phyloP scores from a whole-genome alignment of 2,797 vertebrate genomes.

The Sitta carolinensis region DNA sequence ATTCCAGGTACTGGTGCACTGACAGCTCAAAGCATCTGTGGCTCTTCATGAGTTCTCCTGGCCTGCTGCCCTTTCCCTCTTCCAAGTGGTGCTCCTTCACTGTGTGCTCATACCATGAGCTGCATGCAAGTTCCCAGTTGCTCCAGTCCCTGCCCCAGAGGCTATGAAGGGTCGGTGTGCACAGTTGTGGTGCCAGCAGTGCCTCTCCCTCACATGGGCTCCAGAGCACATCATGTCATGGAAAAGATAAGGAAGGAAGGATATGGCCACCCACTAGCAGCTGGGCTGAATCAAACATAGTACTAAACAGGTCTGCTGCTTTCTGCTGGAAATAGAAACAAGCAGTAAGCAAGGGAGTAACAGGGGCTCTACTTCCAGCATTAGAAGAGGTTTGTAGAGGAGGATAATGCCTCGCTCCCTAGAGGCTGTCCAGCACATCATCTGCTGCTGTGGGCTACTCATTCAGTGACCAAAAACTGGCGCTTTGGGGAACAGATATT shows the following conservation, averaged over 20 bases:
- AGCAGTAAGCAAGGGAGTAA: background rate
- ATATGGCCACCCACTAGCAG: background rate
- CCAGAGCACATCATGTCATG: background rate
- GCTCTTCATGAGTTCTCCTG: background rate
- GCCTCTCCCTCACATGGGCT: background rate
- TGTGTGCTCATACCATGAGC: background rate
- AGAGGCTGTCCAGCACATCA: background rate
- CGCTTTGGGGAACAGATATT: background rate
- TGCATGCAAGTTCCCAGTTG: background rate
- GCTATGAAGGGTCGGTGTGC: fast-evolving
- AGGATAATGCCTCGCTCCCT: background rate
- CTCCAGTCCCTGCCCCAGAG: background rate
- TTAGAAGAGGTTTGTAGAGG: background rate
- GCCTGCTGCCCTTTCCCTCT: background rate
- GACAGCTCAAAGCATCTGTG: background rate
- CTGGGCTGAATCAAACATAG: background rate
- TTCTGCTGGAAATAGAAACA: background rate
- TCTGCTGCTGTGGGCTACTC: background rate
- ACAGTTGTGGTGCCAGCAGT: background rate
- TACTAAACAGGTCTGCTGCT: background rate
- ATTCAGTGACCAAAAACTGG: background rate
- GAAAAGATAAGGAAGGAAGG: background rate
- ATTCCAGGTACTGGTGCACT: background rate
- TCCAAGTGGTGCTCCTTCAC: background rate
- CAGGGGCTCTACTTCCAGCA: background rate